Evolutionary conservation across 2,113 vertebrate genomes (phyloP), one percentile per base, ranked within the genome.

Genomic region (Martes martes): DNA sequence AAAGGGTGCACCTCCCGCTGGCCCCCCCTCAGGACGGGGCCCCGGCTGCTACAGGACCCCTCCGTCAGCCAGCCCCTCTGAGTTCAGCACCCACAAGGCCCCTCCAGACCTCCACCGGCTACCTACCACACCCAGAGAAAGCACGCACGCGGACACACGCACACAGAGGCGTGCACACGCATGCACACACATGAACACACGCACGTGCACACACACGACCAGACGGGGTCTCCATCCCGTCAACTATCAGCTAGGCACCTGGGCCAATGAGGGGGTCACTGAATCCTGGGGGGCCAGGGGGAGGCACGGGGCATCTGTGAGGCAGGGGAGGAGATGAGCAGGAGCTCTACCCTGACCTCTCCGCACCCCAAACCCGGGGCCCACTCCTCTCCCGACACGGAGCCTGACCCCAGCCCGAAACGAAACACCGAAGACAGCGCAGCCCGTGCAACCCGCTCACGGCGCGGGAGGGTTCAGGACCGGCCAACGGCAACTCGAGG

Each of bases 341-440:
- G 47, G 52, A 61, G 28, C 39, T 18, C 1, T 28, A 2, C 26
- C 31, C 6, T 11, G 15, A n/a, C 11, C 23, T 24, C 24, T 50
- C 28, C 36, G 39, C 13, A 10, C 18, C 47, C 26, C 10, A 50
- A 65, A 81, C 39, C 52, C 59, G 2, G 11, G 11, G 67, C 23
- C 23, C 2, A 7, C 13, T 61, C 26, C n/a, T 45, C 57, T n/a
- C 7, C 4, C 6, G n/a, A 36, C 4, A 24, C 42, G 18, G 39
- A 45, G 63, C 55, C 76, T 0, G 10, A 79, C 11, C 7, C 26
- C 55, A 47, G 11, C 16, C 4, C 0, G 14, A 47, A 59, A 16
- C 26, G 69, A 26, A 10, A 2, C 7, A 2, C 2, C 1, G 0
- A 0, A 13, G 7, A 23, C 1, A 1, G 15, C 78, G 15, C 7